Evolutionary conservation across 2,113 vertebrate genomes (phyloP).

Genomic region (Onychorhynchus coronatus): DNA sequence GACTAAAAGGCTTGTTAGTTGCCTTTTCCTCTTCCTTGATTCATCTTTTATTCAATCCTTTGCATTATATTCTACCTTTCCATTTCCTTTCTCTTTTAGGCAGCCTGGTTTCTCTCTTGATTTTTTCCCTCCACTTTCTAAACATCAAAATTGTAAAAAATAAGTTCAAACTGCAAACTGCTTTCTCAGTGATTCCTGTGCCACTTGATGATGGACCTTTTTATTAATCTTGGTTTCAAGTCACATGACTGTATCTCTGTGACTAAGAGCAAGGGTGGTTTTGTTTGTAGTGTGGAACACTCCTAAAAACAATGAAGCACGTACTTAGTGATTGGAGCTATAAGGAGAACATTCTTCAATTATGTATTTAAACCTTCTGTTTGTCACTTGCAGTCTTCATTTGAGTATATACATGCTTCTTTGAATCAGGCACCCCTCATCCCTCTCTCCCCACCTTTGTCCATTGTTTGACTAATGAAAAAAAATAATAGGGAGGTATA

Average conservation of each 20-base stretch:
- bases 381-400: background rate
- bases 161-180: background rate
- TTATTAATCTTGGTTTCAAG: background rate
- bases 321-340: background rate
- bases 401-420: rapidly evolving
- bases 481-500: background rate
- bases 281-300: background rate
- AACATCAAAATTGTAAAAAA: background rate
- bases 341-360: background rate
- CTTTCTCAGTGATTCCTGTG: background rate
- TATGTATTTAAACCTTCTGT: background rate
- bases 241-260: background rate
- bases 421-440: background rate
- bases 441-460: background rate
- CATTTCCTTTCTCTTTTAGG: background rate
- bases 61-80: background rate
- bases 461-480: background rate
- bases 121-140: rapidly evolving
- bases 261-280: background rate
- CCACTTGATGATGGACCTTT: background rate
- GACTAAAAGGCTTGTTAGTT: background rate
- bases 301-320: background rate
- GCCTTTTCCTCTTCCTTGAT: background rate
- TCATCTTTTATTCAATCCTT: background rate
- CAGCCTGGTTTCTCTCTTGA: background rate